These are phyloP conservation scores for Falcaria lacertinaria DNA, from an alignment of 2,888 invertebrate species.

Conservation along the genomic window DNA sequence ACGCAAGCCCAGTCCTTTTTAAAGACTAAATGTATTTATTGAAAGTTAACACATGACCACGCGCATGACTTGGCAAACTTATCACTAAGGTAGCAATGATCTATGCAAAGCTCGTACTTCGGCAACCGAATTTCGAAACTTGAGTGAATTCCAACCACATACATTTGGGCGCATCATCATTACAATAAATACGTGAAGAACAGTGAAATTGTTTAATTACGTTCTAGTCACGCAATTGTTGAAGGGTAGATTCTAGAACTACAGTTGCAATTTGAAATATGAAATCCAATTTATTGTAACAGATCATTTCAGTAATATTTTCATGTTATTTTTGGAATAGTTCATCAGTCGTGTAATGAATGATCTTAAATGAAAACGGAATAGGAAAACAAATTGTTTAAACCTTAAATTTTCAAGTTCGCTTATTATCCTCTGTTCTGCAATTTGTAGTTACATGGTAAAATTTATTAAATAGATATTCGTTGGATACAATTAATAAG, in stretches of 20 bases:
- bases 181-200: conserved; percentile 51
- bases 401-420: too few relatives aligned
- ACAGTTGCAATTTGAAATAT: not conserved
- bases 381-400: too few relatives aligned
- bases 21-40: conserved; percentile 10
- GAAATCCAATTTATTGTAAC: not conserved
- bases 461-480: too few relatives aligned
- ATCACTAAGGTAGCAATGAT: conserved; percentile 25
- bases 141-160: conserved; percentile 23
- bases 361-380: too few relatives aligned
- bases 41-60: conserved; percentile 22
- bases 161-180: conserved; percentile 34
- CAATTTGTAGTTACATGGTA: too few relatives aligned
- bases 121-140: conserved; percentile 51
- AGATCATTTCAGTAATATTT: too few relatives aligned
- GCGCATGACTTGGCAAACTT: conserved; percentile 29
- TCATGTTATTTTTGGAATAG: too few relatives aligned
- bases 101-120: conserved; percentile 37
- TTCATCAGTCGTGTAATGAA: too few relatives aligned
- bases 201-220: conserved; percentile 40
- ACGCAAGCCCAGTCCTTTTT: conserved; percentile 10
- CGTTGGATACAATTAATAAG: too few relatives aligned
- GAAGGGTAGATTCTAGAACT: not conserved
- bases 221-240: conserved; percentile 12
- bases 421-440: too few relatives aligned